phyloP scores from a whole-genome alignment of 2,888 invertebrate species.

The Lydus trimaculatus region DNA sequence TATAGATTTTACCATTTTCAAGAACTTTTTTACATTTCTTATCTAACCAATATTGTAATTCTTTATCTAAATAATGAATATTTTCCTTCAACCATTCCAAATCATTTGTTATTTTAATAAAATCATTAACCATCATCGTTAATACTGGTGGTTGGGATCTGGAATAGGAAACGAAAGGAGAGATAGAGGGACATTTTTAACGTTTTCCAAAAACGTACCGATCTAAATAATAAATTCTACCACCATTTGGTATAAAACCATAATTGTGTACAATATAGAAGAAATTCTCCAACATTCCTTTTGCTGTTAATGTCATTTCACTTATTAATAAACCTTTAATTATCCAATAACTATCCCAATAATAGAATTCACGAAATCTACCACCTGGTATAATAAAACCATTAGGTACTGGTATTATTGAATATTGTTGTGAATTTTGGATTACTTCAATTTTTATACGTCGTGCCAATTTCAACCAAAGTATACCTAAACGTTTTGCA shows the following conservation, averaged over 20 bases:
- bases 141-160: slow-evolving; percentile 76
- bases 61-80: slow-evolving; percentile 69
- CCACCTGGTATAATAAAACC: slow-evolving; percentile 74
- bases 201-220: slow-evolving; percentile 68
- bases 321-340: slow-evolving; percentile 77
- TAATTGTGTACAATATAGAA: slow-evolving; percentile 71
- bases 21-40: slow-evolving; percentile 63
- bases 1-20: slow-evolving; percentile 65
- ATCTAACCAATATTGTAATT: slow-evolving; percentile 72
- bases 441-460: slow-evolving; percentile 69
- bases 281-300: slow-evolving; percentile 79
- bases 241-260: slow-evolving; percentile 81
- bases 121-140: slow-evolving; percentile 75
- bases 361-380: slow-evolving; percentile 76
- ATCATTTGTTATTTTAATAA: slow-evolving; percentile 72
- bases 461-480: slow-evolving; percentile 70
- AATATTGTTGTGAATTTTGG: slow-evolving; percentile 57
- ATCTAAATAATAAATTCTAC: slow-evolving; percentile 76
- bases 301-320: slow-evolving; percentile 74
- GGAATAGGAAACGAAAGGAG: no score
- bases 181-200: no score
- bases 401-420: slow-evolving; percentile 59
- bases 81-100: slow-evolving; percentile 66
- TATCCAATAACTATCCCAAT: slow-evolving; percentile 90
- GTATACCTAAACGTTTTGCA: slow-evolving; percentile 66